Evolutionary conservation across 2,797 vertebrate genomes (phyloP).

Genomic region (Dicrostonyx torquatus): DNA sequence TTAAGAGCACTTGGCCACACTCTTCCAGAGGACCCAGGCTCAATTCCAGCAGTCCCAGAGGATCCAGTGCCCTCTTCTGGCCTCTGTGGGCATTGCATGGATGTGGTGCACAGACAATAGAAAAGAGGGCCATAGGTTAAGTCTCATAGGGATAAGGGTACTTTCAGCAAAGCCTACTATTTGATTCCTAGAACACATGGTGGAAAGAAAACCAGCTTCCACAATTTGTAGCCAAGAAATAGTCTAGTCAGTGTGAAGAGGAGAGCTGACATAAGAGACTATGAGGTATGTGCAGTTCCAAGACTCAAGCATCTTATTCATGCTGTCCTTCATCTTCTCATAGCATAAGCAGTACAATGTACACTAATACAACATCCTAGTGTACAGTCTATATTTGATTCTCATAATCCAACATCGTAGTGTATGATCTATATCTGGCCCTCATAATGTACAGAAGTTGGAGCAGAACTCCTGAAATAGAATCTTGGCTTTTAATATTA

Average conservation of each 20-base stretch:
- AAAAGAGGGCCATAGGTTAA: background rate
- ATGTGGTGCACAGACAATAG: background rate
- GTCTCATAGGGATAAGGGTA: background rate
- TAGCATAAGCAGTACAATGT: background rate
- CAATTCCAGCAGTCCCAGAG: background rate
- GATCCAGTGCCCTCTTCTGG: background rate
- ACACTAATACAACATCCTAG: background rate
- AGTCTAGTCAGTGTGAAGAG: constrained; percentile 9
- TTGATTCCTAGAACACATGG: background rate
- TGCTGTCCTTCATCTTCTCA: constrained; percentile 6
- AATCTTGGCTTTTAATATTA: background rate
- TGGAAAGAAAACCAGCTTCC: background rate
- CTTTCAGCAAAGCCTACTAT: background rate
- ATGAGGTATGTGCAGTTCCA: background rate
- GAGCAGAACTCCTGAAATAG: constrained; percentile 29
- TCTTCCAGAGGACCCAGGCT: background rate
- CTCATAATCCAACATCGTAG: constrained; percentile 18
- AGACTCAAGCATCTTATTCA: constrained; percentile 17
- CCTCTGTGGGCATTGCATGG: background rate
- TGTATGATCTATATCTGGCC: background rate
- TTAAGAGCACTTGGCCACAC: background rate
- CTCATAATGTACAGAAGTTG: constrained; percentile 10
- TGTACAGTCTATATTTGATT: background rate
- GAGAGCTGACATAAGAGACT: constrained; percentile 10
- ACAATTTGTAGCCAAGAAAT: constrained; percentile 6